Percentiles rank a stretch among this genome's conserved stretches.
phyloP scores from a whole-genome alignment of 2,888 invertebrate species.

The Apotomis turbidana region DNA sequence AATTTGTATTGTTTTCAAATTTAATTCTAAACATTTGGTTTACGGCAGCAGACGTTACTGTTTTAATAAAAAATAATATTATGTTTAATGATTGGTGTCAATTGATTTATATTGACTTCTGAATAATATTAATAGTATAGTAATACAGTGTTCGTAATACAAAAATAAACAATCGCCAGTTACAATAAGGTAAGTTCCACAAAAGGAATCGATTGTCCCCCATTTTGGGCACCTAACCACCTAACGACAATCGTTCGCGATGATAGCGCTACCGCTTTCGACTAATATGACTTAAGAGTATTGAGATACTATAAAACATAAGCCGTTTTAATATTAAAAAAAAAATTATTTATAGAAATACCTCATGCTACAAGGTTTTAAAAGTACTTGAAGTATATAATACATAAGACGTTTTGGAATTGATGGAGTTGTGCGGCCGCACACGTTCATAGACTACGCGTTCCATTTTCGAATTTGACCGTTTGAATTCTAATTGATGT shows the following conservation, averaged over 20 bases:
- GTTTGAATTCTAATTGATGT: slow-evolving; percentile 2
- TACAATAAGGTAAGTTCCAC: slow-evolving; percentile 45
- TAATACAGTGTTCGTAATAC: slow-evolving; percentile 10
- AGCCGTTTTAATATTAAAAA: not conserved
- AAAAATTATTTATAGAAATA: not conserved
- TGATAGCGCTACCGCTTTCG: slow-evolving; percentile 24
- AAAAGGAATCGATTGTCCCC: slow-evolving; percentile 68
- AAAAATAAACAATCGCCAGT: slow-evolving; percentile 21
- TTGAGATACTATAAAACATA: not conserved
- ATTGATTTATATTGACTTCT: no score
- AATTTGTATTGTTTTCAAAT: no score
- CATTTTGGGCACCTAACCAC: slow-evolving; percentile 69
- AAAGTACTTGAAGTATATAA: not conserved
- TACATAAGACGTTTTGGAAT: slow-evolving; percentile 12
- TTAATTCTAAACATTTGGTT: no score
- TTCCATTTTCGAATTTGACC: slow-evolving; percentile 29
- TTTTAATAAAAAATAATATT: no score
- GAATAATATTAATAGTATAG: not conserved
- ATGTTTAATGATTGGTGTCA: no score
- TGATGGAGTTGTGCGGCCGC: not conserved
- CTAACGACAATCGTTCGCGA: slow-evolving; percentile 68
- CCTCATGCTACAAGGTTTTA: slow-evolving; percentile 2
- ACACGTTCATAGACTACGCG: slow-evolving; percentile 28
- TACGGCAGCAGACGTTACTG: no score
- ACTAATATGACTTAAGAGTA: not conserved